Evolutionary conservation across 2,113 vertebrate species (phyloP), one percentile per base, ranked within the genome.

Genomic region (Crotalus viridis): DNA sequence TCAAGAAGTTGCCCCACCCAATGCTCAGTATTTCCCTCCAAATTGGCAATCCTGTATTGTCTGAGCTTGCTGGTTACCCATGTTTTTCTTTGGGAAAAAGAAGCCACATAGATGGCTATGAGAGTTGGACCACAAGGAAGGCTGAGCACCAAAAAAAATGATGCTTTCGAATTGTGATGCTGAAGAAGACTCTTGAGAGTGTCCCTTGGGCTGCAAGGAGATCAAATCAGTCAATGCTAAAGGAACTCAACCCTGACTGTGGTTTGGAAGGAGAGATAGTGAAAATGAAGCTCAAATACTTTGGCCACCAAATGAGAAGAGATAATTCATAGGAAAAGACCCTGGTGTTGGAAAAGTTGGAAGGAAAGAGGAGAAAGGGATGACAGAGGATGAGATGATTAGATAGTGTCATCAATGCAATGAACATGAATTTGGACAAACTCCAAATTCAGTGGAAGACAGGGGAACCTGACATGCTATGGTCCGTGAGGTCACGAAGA

Each of bases 21-120:
- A 93, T 86, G 55, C 91, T 93, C 57, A 85, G 94, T 93, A 92
- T 93, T 89, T 95, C 93, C 94, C 93, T 89, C 89, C 89, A 93
- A 90, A 91, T 94, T 94, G 93, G 95, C 88, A 96, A 89, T 95
- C 94, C 89, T 91, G 93, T 92, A 91, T 93, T 57, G 9, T 88
- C 89, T 56, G 93, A 94, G 91, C 85, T 93, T 95, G 86, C 1
- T 28, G 88, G 90, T 10, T 92, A 91, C 61, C 39, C 51, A 91
- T 59, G n/a, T 90, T 95, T 93, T 89, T 94, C 89, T 88, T 69
- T 94, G 88, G 52, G 69, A 87, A 92, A 93, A 87, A 52, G 52
- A 85, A 74, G 54, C 43, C 57, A 43, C 91, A 94, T 94, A 95
- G 95, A 61, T 61, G 24, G 10, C 59, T 61, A 26, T 61, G 59